Base-by-base conservation (phyloP, 2,888 invertebrate species). In the Allygus modestus region DNA sequence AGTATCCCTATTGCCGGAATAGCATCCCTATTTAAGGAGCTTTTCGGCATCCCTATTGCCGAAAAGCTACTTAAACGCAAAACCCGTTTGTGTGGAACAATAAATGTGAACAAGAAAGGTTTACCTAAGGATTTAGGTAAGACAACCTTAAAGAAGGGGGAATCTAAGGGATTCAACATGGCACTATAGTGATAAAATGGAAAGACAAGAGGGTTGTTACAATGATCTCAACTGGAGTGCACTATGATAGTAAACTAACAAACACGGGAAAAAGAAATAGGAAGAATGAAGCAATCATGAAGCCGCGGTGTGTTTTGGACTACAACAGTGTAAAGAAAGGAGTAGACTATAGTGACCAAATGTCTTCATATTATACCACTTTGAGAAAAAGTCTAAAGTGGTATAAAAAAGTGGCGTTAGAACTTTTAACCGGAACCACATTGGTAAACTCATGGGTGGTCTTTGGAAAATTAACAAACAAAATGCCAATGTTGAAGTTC, bases 391-490 rank as follows among this genome's bases (percentile, higher is more conserved):
- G 81, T 23, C 33, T 84, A 15, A 79, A 77, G 43, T 84, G 85
- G 84, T 83, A 85, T 83, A 83, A 79, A 51, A 85, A 84, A 51
- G 58, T 81, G 51, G 41, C 51, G 0, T 28, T 81, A 23, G 81
- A 77, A 17, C 26, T 51, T 17, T 2, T 77, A 0, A 46, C 51
- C 7, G 51, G 51, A 51, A 77, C 51, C 37, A 28, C 77, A 26
- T n/a, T 77, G 43, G 77, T 46, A 26, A 77, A 77, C 20, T 43
- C 73, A 31, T 46, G 77, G 77, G 28, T 77, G n/a, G 51, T 73
- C 5, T 69, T 28, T 41, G 12, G 73, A 0, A 37, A 73, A 23
- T 20, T 20, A 20, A 73, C 15, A 11, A 73, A 33, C 43, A 37
- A 73, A 69, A 73, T 73, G 41, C 41, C 73, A 23, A 73, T 23